These are phyloP conservation scores for Toxotes jaculatrix DNA, from an alignment of 2,113 vertebrate species.

Conservation along the genomic window DNA sequence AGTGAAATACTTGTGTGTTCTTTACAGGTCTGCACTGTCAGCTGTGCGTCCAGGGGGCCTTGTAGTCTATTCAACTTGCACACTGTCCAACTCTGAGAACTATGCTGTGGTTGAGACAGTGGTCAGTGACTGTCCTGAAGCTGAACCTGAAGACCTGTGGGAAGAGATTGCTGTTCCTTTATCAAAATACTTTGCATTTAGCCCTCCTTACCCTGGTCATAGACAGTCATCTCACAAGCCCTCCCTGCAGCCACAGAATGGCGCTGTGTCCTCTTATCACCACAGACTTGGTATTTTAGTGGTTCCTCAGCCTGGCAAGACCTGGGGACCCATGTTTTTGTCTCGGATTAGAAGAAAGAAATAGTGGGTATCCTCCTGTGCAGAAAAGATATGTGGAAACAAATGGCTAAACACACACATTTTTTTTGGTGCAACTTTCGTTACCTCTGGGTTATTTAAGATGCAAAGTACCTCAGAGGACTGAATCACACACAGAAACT, in stretches of 20 bases:
- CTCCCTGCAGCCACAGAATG: conserved; percentile 11
- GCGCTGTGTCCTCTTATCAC: conserved; percentile 25
- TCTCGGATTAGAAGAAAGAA: conserved; percentile 88
- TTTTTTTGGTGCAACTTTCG: background rate
- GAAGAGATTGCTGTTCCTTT: conserved; percentile 81
- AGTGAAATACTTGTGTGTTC: conserved; percentile 12
- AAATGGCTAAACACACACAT: background rate
- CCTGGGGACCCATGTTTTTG: conserved; percentile 97
- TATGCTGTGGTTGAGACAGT: conserved; percentile 86
- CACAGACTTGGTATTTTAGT: conserved; percentile 87
- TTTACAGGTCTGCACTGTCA: conserved; percentile 89
- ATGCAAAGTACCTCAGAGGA: conserved; percentile 1
- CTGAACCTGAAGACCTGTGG: conserved; percentile 86
- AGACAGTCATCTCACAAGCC: conserved; percentile 17
- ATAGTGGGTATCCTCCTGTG: conserved; percentile 29
- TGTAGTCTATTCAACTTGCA: conserved; percentile 96
- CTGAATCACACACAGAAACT: background rate
- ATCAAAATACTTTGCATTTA: conserved; percentile 87
- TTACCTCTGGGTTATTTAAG: background rate
- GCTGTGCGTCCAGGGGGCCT: conserved; percentile 91
- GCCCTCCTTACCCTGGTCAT: conserved; percentile 50
- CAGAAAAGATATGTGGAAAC: background rate
- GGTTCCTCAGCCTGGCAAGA: conserved; percentile 87
- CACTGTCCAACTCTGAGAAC: conserved; percentile 93
- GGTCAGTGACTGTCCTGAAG: conserved; percentile 82